These are phyloP conservation scores for human DNA, from an alignment of 2,113 vertebrate species.

Conservation along the genomic window GRCh38 chr9:3360501-3361000, in stretches of 20 bases:
- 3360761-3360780: conserved; percentile 58
- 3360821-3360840: conserved; percentile 73
- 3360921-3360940: conserved; percentile 39
- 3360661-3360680: conserved; percentile 16
- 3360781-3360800: conserved; percentile 54
- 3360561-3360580: background rate
- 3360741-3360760: conserved; percentile 58
- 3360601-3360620: background rate
- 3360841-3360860: conserved; percentile 65
- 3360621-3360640: background rate
- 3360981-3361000: conserved; percentile 18
- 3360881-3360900: conserved; percentile 54
- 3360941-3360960: conserved; percentile 40
- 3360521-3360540: background rate
- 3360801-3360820: conserved; percentile 63
- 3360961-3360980: conserved; percentile 6
- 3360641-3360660: conserved; percentile 21
- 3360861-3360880: conserved; percentile 59
- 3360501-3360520: background rate
- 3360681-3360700: conserved; percentile 58
- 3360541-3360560: conserved; percentile 2
- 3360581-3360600: background rate
- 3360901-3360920: conserved; percentile 38
- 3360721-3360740: conserved; percentile 62
- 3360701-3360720: conserved; percentile 65